These are phyloP conservation scores for Ctenoplectra terminalis DNA, from an alignment of 1,140 invertebrate species.

Conservation along the genomic window DNA sequence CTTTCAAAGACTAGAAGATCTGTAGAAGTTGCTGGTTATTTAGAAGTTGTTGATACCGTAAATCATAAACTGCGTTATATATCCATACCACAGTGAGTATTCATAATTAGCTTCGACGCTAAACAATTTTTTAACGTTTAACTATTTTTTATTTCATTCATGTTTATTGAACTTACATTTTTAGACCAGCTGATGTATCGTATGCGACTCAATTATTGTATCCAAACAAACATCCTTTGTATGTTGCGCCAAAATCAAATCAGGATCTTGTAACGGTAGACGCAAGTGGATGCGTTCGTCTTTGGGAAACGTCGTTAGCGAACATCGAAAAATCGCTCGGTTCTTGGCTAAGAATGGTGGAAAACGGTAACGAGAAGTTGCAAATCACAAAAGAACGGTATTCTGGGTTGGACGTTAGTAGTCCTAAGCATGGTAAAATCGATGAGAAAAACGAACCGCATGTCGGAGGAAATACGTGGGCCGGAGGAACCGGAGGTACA, in stretches of 20 bases:
- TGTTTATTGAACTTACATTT: not conserved
- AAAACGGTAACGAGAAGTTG: slow-evolving; percentile 84
- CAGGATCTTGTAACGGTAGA: slow-evolving; percentile 85
- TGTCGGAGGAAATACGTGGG: slow-evolving; percentile 98
- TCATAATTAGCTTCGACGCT: slow-evolving; percentile 2
- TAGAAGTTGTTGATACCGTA: slow-evolving; percentile 85
- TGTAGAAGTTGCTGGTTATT: slow-evolving; percentile 76
- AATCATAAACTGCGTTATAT: slow-evolving; percentile 85
- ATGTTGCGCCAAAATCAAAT: slow-evolving; percentile 71
- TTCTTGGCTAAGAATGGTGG: slow-evolving; percentile 77
- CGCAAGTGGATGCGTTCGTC: slow-evolving; percentile 83
- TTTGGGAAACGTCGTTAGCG: slow-evolving; percentile 85
- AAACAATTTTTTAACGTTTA: not conserved
- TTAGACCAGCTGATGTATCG: slow-evolving; percentile 70
- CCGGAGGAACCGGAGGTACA: slow-evolving; percentile 93
- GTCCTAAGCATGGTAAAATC: slow-evolving; percentile 96
- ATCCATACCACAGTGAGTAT: slow-evolving; percentile 84
- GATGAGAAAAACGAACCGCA: slow-evolving; percentile 95
- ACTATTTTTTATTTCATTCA: not conserved
- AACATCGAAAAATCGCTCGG: slow-evolving; percentile 81
- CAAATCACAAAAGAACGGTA: slow-evolving; percentile 89
- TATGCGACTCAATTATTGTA: slow-evolving; percentile 76
- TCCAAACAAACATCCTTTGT: slow-evolving; percentile 77
- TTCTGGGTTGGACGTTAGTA: slow-evolving; percentile 88
- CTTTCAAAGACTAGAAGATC: slow-evolving; percentile 61